These are phyloP conservation scores for Macrotrachela quadricornifera DNA, from an alignment of 1,140 invertebrate genomes.

Conservation along the genomic window DNA sequence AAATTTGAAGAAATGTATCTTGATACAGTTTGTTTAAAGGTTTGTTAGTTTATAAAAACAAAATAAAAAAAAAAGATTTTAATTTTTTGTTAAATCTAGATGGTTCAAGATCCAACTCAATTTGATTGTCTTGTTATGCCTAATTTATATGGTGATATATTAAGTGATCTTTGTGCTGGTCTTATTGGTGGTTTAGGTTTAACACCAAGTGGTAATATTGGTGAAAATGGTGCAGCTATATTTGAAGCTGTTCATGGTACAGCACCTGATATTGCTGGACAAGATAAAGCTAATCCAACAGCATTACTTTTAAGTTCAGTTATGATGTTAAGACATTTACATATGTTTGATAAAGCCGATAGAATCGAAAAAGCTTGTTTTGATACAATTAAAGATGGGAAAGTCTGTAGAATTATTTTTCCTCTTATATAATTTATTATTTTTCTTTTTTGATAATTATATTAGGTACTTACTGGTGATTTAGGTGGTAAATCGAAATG, in stretches of 20 bases:
- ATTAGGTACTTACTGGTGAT: conserved; percentile 54
- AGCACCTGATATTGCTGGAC: conserved; percentile 92
- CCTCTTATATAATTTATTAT: too few species aligned
- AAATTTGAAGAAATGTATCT: conserved; percentile 94
- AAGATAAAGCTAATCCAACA: conserved; percentile 97
- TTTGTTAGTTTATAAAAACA: conserved; percentile 17
- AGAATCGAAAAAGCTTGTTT: conserved; percentile 75
- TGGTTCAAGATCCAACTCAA: conserved; percentile 84
- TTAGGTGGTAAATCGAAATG: conserved; percentile 83
- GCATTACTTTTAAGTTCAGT: conserved; percentile 82
- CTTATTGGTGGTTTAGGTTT: conserved; percentile 88
- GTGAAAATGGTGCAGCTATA: conserved; percentile 68
- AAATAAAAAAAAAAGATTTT: too few species aligned
- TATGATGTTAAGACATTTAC: conserved; percentile 96
- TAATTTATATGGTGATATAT: conserved; percentile 94
- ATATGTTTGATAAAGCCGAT: conserved; percentile 54
- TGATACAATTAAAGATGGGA: conserved; percentile 53
- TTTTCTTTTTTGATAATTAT: conserved; percentile 9
- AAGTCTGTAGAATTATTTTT: conserved; percentile 23
- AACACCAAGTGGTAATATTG: conserved; percentile 95
- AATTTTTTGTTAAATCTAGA: too few species aligned
- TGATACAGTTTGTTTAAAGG: conserved; percentile 91
- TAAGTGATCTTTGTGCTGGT: conserved; percentile 93
- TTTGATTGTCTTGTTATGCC: conserved; percentile 98
- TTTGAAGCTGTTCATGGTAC: conserved; percentile 95